These are phyloP conservation scores for Halcyon smyrnensis DNA, from an alignment of 2,797 vertebrate genomes.

Conservation along the genomic window DNA sequence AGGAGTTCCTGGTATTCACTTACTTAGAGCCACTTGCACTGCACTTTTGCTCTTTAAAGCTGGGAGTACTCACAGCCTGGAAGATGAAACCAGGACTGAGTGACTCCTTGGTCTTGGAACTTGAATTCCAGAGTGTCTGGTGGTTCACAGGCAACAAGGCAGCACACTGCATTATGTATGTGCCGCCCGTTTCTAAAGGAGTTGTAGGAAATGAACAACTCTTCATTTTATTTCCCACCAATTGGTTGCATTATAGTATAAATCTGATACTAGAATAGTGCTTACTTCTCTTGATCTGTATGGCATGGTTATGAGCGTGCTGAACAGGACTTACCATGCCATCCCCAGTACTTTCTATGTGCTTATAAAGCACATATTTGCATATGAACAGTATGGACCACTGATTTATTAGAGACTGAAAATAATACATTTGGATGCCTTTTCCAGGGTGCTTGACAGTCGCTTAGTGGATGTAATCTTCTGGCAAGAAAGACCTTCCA, in stretches of 20 bases:
- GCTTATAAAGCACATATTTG: neutral
- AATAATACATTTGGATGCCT: neutral
- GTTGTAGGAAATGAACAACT: neutral
- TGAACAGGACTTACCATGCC: neutral
- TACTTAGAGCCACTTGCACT: neutral
- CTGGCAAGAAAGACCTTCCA: neutral
- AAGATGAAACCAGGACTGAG: neutral
- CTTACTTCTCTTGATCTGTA: neutral
- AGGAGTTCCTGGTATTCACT: neutral
- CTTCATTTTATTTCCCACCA: neutral
- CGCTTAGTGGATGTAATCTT: conserved; percentile 16
- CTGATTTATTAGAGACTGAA: neutral
- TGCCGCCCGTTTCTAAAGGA: neutral
- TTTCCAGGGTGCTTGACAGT: neutral
- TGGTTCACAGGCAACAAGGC: neutral
- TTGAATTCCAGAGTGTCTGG: neutral
- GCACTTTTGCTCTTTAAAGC: neutral
- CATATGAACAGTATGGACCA: neutral
- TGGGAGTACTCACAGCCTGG: neutral
- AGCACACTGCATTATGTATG: neutral
- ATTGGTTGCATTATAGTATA: neutral
- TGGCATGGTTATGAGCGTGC: neutral
- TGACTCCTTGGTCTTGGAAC: neutral
- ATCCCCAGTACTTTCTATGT: neutral
- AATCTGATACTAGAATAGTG: neutral